A percentile compares a stretch with the other conserved stretches of the same genome.
Evolutionary conservation across 2,797 vertebrate genomes (phyloP).

Genomic region (Phylloscopus collybita): DNA sequence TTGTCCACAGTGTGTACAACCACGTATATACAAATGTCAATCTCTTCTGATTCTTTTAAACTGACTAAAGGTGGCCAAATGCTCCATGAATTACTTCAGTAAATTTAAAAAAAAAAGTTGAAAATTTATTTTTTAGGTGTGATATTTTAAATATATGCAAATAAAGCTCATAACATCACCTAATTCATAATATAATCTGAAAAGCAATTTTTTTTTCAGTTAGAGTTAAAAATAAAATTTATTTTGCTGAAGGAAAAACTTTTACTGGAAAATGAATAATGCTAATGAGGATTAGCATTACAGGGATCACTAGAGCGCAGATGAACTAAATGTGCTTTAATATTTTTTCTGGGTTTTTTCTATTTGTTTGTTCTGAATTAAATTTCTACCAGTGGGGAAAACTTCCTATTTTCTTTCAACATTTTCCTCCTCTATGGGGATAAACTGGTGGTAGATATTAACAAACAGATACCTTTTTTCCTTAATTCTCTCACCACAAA

Average conservation of each 20-base stretch:
- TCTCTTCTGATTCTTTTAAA: neutral
- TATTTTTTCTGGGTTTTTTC: accelerated
- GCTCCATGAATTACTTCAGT: neutral
- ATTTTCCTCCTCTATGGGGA: neutral
- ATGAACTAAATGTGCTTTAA: neutral
- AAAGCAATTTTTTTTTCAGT: neutral
- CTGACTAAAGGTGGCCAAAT: neutral
- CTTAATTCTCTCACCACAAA: neutral
- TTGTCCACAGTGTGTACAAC: neutral
- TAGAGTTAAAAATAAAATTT: neutral
- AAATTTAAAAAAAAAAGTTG: neutral
- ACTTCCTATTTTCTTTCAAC: neutral
- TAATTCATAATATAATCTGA: neutral
- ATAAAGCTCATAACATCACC: neutral
- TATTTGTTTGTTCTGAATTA: neutral
- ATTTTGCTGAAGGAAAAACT: neutral
- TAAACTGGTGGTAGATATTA: neutral
- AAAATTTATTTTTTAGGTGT: neutral
- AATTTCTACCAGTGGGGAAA: neutral
- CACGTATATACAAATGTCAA: neutral
- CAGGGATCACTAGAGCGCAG: neutral
- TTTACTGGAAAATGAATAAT: neutral
- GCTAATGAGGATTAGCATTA: neutral
- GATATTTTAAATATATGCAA: neutral
- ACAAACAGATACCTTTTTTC: neutral